Conservation (phyloP, 2,113 vertebrate species). For the Cynopterus brachyotis region DNA sequence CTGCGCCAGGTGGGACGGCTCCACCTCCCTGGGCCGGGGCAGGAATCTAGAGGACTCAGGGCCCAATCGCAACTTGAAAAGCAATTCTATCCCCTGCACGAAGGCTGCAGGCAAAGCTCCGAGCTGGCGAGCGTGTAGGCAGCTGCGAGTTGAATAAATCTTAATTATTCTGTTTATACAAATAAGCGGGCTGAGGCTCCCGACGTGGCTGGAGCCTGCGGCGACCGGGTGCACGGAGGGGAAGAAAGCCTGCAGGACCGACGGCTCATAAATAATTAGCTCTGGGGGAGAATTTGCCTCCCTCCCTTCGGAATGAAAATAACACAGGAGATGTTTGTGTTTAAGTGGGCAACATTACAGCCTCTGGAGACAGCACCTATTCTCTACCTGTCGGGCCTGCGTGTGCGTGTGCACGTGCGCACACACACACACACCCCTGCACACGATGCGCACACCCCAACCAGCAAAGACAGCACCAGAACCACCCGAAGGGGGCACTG, state of each 20-base stretch:
- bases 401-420: background rate
- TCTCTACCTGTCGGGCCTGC: slow-evolving; percentile 52
- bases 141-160: slow-evolving; percentile 80
- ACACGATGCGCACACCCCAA: fast-evolving
- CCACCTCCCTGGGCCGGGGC: slow-evolving; percentile 26
- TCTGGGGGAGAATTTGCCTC: background rate
- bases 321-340: slow-evolving; percentile 59
- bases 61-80: slow-evolving; percentile 57
- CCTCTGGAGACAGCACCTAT: slow-evolving; percentile 65
- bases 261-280: slow-evolving; percentile 75
- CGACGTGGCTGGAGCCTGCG: slow-evolving; percentile 63
- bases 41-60: slow-evolving; percentile 55
- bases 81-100: slow-evolving; percentile 52
- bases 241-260: background rate
- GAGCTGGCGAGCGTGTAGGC: slow-evolving; percentile 37
- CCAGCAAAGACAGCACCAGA: background rate
- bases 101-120: slow-evolving; percentile 59
- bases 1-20: fast-evolving
- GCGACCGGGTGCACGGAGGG: slow-evolving; percentile 59
- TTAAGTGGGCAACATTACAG: slow-evolving; percentile 69
- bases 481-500: background rate
- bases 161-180: slow-evolving; percentile 82
- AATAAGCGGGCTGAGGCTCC: slow-evolving; percentile 75
- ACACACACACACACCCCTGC: background rate
- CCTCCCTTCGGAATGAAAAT: slow-evolving; percentile 53